Conservation (phyloP, 2,888 invertebrate species). For the Eulithis prunata region DNA sequence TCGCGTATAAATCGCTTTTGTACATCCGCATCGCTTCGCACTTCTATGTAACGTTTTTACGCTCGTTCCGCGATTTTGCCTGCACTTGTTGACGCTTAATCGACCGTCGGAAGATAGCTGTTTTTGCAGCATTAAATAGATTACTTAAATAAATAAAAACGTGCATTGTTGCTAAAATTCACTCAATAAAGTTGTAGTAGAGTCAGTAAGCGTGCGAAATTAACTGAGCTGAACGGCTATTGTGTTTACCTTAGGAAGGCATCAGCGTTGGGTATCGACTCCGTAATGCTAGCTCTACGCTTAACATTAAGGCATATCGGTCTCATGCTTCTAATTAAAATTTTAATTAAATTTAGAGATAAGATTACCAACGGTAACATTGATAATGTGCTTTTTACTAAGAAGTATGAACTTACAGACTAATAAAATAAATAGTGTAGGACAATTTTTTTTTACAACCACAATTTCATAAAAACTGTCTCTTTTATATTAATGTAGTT, state of each 20-base stretch:
- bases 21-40: slow-evolving; percentile 53
- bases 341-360: neutral
- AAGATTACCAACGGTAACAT: neutral
- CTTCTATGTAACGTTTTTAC: slow-evolving; percentile 58
- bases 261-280: slow-evolving; percentile 27
- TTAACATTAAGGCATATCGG: slow-evolving; percentile 11
- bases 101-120: slow-evolving; percentile 41
- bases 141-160: slow-evolving; percentile 44
- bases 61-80: slow-evolving; percentile 47
- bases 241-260: slow-evolving; percentile 33
- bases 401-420: neutral
- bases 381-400: neutral
- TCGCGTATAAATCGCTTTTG: slow-evolving; percentile 73
- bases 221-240: slow-evolving; percentile 49
- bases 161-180: slow-evolving; percentile 43
- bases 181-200: slow-evolving; percentile 43
- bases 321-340: slow-evolving; percentile 4
- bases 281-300: slow-evolving; percentile 23
- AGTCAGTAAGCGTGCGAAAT: slow-evolving; percentile 50
- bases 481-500: too few relatives aligned
- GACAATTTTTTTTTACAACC: too few relatives aligned
- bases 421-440: too few relatives aligned
- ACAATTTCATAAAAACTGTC: too few relatives aligned
- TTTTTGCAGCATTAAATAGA: slow-evolving; percentile 39
- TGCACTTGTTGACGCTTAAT: slow-evolving; percentile 49